These are phyloP conservation scores for Leptinotarsa haldemani DNA, from an alignment of 2,888 invertebrate genomes.

Conservation along the genomic window DNA sequence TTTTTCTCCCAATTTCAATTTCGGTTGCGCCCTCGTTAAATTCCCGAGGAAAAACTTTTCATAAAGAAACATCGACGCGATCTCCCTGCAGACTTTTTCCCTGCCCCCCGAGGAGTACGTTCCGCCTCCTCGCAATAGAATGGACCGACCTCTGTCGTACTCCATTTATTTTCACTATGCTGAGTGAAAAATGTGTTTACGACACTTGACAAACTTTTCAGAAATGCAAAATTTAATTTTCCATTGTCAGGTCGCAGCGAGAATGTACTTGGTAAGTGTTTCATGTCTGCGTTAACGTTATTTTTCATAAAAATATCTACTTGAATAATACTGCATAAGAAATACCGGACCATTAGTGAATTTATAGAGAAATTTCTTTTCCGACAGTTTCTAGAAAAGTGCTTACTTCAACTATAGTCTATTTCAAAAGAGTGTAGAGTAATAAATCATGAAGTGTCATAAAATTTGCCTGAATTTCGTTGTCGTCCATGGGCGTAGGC, in stretches of 20 bases:
- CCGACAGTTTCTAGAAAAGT: too few species aligned
- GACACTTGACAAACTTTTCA: conserved; percentile 41
- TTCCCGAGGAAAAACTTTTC: conserved; percentile 28
- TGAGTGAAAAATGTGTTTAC: conserved; percentile 55
- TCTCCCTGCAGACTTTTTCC: conserved; percentile 35
- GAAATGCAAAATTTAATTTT: conserved; percentile 35
- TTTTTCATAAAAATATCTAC: conserved; percentile 4
- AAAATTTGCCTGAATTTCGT: too few species aligned
- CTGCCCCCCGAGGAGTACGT: conserved; percentile 36
- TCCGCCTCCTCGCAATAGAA: conserved; percentile 46
- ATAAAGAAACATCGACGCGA: conserved; percentile 38
- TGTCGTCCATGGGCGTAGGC: too few species aligned
- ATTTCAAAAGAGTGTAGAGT: too few species aligned
- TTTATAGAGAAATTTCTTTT: too few species aligned
- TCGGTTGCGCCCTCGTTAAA: conserved; percentile 29
- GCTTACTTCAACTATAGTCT: too few species aligned
- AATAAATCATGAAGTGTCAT: too few species aligned
- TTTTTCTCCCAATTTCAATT: conserved; percentile 13
- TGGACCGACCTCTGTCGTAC: conserved; percentile 47
- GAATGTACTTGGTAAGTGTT: conserved; percentile 16
- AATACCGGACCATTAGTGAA: too few species aligned
- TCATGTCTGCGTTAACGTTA: conserved; percentile 6
- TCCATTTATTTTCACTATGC: conserved; percentile 50
- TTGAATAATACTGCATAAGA: too few species aligned
- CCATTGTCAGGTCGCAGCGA: conserved; percentile 25